A percentile compares a stretch with the other conserved stretches of the same genome.
Conservation (phyloP, 1,140 invertebrate species). For the Macrobrachium nipponense region DNA sequence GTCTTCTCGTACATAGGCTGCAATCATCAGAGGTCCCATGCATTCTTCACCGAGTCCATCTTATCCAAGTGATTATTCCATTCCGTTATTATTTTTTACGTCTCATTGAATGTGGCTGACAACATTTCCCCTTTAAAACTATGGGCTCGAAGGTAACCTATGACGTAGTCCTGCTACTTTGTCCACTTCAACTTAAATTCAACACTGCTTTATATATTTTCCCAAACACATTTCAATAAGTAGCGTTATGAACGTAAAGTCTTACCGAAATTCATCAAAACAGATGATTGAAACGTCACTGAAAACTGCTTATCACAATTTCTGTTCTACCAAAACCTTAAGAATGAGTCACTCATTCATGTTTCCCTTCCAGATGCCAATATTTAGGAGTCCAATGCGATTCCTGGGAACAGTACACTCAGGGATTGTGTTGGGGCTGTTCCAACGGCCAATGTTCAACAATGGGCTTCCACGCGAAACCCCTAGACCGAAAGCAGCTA, state of each 20-base stretch:
- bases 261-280: too few species aligned
- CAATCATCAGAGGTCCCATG: conserved; percentile 32
- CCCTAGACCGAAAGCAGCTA: not conserved
- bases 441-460: not conserved
- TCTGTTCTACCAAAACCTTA: not conserved
- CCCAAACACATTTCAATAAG: too few species aligned
- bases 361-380: conserved; percentile 15
- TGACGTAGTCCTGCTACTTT: too few species aligned
- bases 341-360: not conserved
- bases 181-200: too few species aligned
- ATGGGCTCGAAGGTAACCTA: not conserved
- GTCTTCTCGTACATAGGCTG: conserved; percentile 42
- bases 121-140: not conserved
- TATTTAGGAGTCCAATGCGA: conserved; percentile 28
- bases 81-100: not conserved
- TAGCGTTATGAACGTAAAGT: too few species aligned
- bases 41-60: conserved; percentile 34
- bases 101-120: not conserved
- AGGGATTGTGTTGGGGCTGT: conserved; percentile 42
- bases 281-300: too few species aligned
- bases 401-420: conserved; percentile 29
- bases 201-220: too few species aligned
- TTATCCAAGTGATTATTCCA: not conserved
- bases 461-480: conserved; percentile 32
- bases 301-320: too few species aligned